Base-by-base conservation (phyloP, 92 coral and sea anemone genomes). In the Paragorgia papillata region DNA sequence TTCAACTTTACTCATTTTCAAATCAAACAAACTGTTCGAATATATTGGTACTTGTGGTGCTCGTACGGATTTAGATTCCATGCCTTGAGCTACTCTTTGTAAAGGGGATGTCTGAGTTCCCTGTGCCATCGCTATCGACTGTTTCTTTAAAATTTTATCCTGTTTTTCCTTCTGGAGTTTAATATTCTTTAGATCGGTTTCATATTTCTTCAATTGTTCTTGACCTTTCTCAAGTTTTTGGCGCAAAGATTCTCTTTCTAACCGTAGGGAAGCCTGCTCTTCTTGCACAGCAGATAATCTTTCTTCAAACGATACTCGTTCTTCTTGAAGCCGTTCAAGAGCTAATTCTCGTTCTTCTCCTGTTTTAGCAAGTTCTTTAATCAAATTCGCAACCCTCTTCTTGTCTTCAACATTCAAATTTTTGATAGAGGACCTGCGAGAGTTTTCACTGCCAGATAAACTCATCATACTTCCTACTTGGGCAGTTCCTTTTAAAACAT, bases 281-380 rank as follows among this genome's bases (percentile, higher is more conserved):
- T 91, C 92, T 65, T 91, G 98, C 51, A 94, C 69, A 53, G 90
- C 88, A 24, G 76, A 82, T 49, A 94, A 90, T 46, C 92, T 74
- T 61, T 91, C 92, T 44, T 94, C 98, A 91, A 89, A 94, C 15
- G 98, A 96, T 27, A 57, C 62, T 62, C 98, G 87, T 73, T 94
- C 98, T 71, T 80, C 88, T 49, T 84, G 82, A 1, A 94, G 88
- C 53, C 80, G 92, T 14, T 89, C 76, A 13, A 91, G 79, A 1
- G 97, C 98, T 19, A 80, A 41, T 66, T 89, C 90, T 54, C 95
- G 71, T 37, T 94, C 98, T 83, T 94, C 98, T 0, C 98, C 98
- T 15, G 92, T 91, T 57, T 82, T 91, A 22, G 97, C 98, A 34
- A 94, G 84, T 78, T 94, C 98, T 71, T 90, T 94, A 29, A 94